A percentile compares a stretch with the other conserved stretches of the same genome.
These are phyloP conservation scores for Oreochromis tanganicae DNA, from an alignment of 2,113 vertebrate genomes.

Conservation along the genomic window DNA sequence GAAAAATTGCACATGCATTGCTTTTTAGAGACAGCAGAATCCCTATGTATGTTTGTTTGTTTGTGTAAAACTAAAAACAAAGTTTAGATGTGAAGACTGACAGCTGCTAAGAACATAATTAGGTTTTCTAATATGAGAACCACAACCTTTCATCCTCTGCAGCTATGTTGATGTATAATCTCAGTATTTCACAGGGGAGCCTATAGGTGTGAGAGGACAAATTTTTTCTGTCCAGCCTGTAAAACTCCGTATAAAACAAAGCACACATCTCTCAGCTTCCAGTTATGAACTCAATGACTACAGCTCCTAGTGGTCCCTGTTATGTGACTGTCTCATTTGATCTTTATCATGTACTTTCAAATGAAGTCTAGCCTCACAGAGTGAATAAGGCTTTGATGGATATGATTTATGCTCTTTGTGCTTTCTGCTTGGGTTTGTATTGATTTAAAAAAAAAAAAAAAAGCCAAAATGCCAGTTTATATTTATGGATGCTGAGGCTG, in stretches of 20 bases:
- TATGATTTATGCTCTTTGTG: background rate
- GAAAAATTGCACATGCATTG: background rate
- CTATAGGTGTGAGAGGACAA: background rate
- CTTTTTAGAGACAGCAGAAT: background rate
- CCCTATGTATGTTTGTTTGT: background rate
- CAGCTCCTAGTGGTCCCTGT: background rate
- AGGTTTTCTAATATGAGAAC: background rate
- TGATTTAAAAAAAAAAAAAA: background rate
- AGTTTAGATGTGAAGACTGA: background rate
- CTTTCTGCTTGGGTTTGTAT: background rate
- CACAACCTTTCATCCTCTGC: background rate
- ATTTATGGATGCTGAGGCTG: background rate
- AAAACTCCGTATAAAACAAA: background rate
- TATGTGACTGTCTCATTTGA: background rate
- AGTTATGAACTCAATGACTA: background rate
- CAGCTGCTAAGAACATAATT: background rate
- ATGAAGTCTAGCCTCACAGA: background rate
- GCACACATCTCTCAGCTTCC: background rate
- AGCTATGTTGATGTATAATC: background rate
- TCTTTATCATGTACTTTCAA: background rate
- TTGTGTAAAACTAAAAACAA: background rate
- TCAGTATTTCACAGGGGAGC: constrained; percentile 16
- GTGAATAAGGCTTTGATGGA: background rate
- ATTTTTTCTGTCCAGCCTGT: background rate
- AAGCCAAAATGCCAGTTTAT: background rate